phyloP scores from a whole-genome alignment of 2,888 invertebrate species.

The Heteromurus nitidus region DNA sequence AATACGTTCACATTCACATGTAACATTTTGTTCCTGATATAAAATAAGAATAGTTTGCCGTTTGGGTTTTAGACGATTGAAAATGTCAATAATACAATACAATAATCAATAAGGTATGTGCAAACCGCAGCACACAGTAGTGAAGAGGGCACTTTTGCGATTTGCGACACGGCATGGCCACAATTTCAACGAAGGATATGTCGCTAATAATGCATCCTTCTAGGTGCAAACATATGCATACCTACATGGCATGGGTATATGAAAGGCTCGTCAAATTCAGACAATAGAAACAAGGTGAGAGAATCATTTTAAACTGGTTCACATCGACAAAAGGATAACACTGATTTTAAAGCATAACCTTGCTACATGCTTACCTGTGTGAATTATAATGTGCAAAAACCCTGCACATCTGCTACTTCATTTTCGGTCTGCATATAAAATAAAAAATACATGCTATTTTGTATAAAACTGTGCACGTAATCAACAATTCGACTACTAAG shows the following conservation, averaged over 20 bases:
- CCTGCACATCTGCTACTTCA: too few relatives aligned
- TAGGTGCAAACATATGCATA: constrained; percentile 23
- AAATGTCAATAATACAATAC: too few relatives aligned
- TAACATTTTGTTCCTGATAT: too few relatives aligned
- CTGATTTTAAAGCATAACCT: constrained; percentile 24
- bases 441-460: too few relatives aligned
- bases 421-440: too few relatives aligned
- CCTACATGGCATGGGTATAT: too few relatives aligned
- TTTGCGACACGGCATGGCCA: constrained; percentile 31
- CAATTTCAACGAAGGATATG: constrained; percentile 38
- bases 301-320: constrained; percentile 63
- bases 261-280: constrained; percentile 24
- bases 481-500: too few relatives aligned
- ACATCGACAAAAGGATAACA: constrained; percentile 42
- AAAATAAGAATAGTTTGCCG: too few relatives aligned
- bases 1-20: too few relatives aligned
- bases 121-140: background rate
- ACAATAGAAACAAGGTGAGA: constrained; percentile 52
- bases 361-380: background rate
- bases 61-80: too few relatives aligned
- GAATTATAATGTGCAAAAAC: too few relatives aligned
- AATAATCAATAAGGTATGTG: background rate
- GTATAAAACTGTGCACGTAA: too few relatives aligned
- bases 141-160: constrained; percentile 20
- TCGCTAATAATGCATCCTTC: constrained; percentile 11